Percentiles rank a stretch among this genome's conserved stretches.
Evolutionary conservation across 2,888 invertebrate species (phyloP).

Genomic region (Sabellastarte sp.): DNA sequence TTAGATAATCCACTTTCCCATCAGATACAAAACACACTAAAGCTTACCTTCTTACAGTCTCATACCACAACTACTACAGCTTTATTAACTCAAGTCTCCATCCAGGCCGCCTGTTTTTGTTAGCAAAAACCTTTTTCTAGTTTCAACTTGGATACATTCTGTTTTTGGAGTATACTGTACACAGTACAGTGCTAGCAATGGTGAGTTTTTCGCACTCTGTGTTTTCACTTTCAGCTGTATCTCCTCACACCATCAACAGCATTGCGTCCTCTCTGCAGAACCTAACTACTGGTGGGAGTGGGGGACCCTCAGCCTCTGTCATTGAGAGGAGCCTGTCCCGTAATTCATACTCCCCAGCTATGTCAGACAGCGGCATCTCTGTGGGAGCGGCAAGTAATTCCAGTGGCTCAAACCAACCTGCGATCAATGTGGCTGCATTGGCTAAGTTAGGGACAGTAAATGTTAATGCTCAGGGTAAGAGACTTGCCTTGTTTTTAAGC

Average conservation of each 20-base stretch:
- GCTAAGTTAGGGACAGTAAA: constrained; percentile 74
- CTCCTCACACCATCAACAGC: constrained; percentile 19
- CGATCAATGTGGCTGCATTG: constrained; percentile 84
- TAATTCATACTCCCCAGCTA: constrained; percentile 53
- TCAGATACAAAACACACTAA: no score
- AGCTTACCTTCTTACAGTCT: no score
- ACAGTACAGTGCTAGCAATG: no score
- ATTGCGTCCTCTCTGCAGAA: constrained; percentile 23
- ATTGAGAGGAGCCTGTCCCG: constrained; percentile 42
- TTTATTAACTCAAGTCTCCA: no score
- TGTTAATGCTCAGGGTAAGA: constrained; percentile 62
- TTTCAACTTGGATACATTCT: no score
- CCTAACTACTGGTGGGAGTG: constrained; percentile 17
- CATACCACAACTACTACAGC: no score
- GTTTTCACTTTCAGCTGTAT: neutral
- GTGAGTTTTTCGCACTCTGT: no score
- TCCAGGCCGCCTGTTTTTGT: no score
- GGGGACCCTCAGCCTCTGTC: constrained; percentile 5
- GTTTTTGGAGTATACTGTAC: no score
- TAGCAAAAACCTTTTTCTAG: no score
- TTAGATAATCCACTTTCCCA: no score
- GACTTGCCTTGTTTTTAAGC: constrained; percentile 51
- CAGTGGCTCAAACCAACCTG: constrained; percentile 59
- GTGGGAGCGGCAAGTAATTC: constrained; percentile 53
- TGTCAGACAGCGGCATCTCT: constrained; percentile 59